phyloP scores from a whole-genome alignment of 2,888 invertebrate species.

The Mechanitis mazaeus region DNA sequence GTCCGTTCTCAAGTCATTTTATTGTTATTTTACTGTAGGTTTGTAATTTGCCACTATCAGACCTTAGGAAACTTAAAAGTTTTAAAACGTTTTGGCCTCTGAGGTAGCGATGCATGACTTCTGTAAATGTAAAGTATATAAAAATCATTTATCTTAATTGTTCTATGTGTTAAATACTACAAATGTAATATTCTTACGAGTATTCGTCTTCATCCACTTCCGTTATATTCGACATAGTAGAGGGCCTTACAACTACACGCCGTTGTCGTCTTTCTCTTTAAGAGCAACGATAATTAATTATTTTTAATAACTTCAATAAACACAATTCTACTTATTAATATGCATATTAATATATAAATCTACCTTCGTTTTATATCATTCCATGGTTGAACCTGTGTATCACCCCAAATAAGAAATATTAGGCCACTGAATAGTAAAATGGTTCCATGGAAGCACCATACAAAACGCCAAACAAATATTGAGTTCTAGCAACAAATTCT shows the following conservation, averaged over 20 bases:
- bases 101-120: slow-evolving; percentile 14
- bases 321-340: background rate
- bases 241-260: slow-evolving; percentile 38
- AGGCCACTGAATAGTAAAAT: slow-evolving; percentile 55
- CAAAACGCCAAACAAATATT: slow-evolving; percentile 55
- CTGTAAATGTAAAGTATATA: slow-evolving; percentile 18
- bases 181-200: slow-evolving; percentile 36
- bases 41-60: background rate
- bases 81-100: slow-evolving; percentile 19
- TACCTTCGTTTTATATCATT: slow-evolving; percentile 43
- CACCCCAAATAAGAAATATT: slow-evolving; percentile 61
- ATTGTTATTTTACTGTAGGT: background rate
- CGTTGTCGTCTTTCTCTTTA: slow-evolving; percentile 40
- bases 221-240: slow-evolving; percentile 61
- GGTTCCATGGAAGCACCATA: slow-evolving; percentile 65
- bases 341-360: background rate
- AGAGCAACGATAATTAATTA: slow-evolving; percentile 19
- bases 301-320: background rate
- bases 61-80: slow-evolving; percentile 12
- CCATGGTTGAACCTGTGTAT: slow-evolving; percentile 59
- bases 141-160: background rate
- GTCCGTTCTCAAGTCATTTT: too few relatives aligned
- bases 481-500: slow-evolving; percentile 41
- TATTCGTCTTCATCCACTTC: slow-evolving; percentile 58
- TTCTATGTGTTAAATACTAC: slow-evolving; percentile 10